phyloP scores from a whole-genome alignment of 2,888 invertebrate species.

The Ernsta delagoae region DNA sequence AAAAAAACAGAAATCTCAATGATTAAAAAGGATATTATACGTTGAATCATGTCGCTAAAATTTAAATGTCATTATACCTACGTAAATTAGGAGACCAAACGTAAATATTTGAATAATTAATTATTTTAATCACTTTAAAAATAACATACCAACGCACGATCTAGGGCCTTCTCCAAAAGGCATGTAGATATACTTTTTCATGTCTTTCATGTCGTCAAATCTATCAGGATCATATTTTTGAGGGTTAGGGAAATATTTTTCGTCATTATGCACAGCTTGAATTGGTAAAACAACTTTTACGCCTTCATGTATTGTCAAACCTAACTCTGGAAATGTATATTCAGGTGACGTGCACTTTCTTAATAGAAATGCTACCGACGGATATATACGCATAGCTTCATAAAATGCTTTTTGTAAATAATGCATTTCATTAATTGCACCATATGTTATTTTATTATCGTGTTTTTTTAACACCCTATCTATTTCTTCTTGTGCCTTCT shows the following conservation, averaged over 20 bases:
- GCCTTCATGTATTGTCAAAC: slow-evolving; percentile 64
- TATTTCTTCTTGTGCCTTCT: slow-evolving; percentile 71
- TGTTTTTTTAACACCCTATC: slow-evolving; percentile 66
- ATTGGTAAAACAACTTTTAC: slow-evolving; percentile 67
- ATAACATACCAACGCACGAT: slow-evolving; percentile 68
- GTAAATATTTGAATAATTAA: too few species aligned
- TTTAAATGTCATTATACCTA: too few species aligned
- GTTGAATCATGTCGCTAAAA: not conserved
- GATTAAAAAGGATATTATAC: too few species aligned
- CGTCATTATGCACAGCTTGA: slow-evolving; percentile 71
- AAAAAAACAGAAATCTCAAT: too few species aligned
- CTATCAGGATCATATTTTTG: slow-evolving; percentile 69
- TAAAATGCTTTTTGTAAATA: slow-evolving; percentile 72
- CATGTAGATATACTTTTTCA: slow-evolving; percentile 62
- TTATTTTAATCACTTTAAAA: slow-evolving; percentile 30
- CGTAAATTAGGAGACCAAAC: too few species aligned
- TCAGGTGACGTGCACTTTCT: slow-evolving; percentile 66
- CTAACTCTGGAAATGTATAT: slow-evolving; percentile 70
- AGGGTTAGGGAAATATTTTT: slow-evolving; percentile 67
- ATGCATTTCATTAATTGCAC: slow-evolving; percentile 71
- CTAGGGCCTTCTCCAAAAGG: slow-evolving; percentile 77
- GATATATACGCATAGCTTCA: slow-evolving; percentile 74
- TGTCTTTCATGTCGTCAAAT: slow-evolving; percentile 56
- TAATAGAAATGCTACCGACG: slow-evolving; percentile 68
- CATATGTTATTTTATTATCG: slow-evolving; percentile 65